Base-by-base conservation (phyloP, 2,888 invertebrate genomes). In the Dasypolia templi region DNA sequence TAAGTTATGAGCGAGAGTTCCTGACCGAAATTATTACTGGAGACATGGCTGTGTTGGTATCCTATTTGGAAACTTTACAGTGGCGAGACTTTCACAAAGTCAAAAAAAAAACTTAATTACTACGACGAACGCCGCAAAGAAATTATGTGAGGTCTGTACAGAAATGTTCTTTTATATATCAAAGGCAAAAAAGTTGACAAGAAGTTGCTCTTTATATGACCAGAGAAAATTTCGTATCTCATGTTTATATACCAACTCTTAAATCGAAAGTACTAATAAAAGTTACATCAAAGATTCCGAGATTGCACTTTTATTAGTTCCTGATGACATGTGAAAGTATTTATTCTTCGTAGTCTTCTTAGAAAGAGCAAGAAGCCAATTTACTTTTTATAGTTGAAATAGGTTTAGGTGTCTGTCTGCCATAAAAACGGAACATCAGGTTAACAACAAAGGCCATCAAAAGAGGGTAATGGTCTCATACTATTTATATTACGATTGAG, bases 41-140 rank as follows among this genome's bases (percentile, higher is more conserved):
- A n/a, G n/a, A n/a, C n/a, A n/a, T n/a, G n/a, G n/a, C n/a, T n/a
- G n/a, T n/a, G n/a, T n/a, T n/a, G n/a, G n/a, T n/a, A n/a, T n/a
- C n/a, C n/a, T n/a, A n/a, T n/a, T n/a, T n/a, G n/a, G n/a, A n/a
- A n/a, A n/a, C n/a, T n/a, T n/a, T n/a, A n/a, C n/a, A n/a, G n/a
- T n/a, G n/a, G n/a, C n/a, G n/a, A n/a, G n/a, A n/a, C 67, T 53
- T 53, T 46, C n/a, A 53, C 22, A 61, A 75, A 61, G 51, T 61
- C 29, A 55, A 53, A 61, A 53, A 75, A 67, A 75, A 44, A 59
- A 29, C 68, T 75, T 75, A 75, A 75, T 75, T 75, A 75, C 35
- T 61, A 14, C 35, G 64, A 49, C 17, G 67, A 65, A 73, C n/a
- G 68, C 39, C 14, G 32, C 44, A 44, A 51, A 75, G 51, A 29